A percentile compares a stretch with the other conserved stretches of the same genome.
These are phyloP conservation scores for Meloe dianella DNA, from an alignment of 2,888 invertebrate species.

Conservation along the genomic window DNA sequence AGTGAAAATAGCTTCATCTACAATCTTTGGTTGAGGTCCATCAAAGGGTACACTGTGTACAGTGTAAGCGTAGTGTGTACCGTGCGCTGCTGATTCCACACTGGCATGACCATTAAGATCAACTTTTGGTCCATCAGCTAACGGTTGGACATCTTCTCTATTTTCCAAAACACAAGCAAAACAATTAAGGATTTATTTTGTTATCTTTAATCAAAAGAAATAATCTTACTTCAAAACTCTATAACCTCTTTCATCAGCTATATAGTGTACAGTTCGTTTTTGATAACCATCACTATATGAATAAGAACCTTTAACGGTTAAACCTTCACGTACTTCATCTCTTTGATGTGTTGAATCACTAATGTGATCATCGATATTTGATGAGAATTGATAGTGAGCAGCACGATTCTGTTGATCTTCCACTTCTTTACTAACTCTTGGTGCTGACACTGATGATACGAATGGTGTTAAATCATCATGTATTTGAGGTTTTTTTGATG, in stretches of 20 bases:
- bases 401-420: constrained; percentile 25
- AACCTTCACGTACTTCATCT: constrained; percentile 59
- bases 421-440: constrained; percentile 13
- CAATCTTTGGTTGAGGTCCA: constrained; percentile 23
- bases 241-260: constrained; percentile 69
- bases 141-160: constrained; percentile 6
- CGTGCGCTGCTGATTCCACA: constrained; percentile 57
- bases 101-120: constrained; percentile 59
- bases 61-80: constrained; percentile 54
- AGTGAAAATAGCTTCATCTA: constrained; percentile 11
- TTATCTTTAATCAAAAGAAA: constrained; percentile 19
- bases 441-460: not conserved
- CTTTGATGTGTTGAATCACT: constrained; percentile 58
- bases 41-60: constrained; percentile 49
- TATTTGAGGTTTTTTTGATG: not conserved
- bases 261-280: constrained; percentile 64
- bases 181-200: not conserved
- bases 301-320: constrained; percentile 62
- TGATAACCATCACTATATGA: constrained; percentile 68
- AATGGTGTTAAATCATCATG: not conserved
- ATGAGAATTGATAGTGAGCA: constrained; percentile 58
- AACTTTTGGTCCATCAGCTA: constrained; percentile 57
- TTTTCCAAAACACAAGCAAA: not conserved
- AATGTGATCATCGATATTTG: constrained; percentile 61
- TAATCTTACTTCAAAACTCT: constrained; percentile 65